A percentile compares a stretch with the other conserved stretches of the same genome.
Conservation (phyloP, 2,797 vertebrate genomes). For the Octomys mimax region DNA sequence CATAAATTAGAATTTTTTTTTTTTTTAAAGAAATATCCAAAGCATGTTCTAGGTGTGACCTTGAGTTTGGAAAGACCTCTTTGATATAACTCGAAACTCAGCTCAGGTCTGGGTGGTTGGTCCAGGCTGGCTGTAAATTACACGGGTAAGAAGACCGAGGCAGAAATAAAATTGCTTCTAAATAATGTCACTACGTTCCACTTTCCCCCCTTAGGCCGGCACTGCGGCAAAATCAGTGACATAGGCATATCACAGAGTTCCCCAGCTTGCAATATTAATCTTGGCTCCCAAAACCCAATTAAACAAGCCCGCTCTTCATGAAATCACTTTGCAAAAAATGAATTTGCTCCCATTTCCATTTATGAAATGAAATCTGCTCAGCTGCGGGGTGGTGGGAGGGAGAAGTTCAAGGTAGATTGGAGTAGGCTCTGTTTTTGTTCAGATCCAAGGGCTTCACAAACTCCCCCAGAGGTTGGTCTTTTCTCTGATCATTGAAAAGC, state of each 20-base stretch:
- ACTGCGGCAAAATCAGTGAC: not conserved
- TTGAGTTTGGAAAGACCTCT: constrained; percentile 63
- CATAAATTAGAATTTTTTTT: constrained; percentile 31
- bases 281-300: constrained; percentile 74
- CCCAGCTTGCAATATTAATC: constrained; percentile 78
- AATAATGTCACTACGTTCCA: constrained; percentile 28
- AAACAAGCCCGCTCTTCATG: constrained; percentile 70
- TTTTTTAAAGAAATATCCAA: constrained; percentile 14
- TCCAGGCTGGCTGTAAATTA: not conserved
- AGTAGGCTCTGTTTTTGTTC: not conserved
- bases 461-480: not conserved
- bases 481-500: constrained; percentile 35
- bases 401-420: not conserved
- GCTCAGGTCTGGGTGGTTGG: constrained; percentile 4
- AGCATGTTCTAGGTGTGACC: constrained; percentile 51
- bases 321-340: constrained; percentile 72
- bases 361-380: constrained; percentile 68
- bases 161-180: constrained; percentile 9
- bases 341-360: constrained; percentile 61
- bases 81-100: not conserved
- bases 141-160: not conserved
- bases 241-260: constrained; percentile 55
- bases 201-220: constrained; percentile 26
- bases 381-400: not conserved
- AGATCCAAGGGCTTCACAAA: not conserved